Evolutionary conservation across 1,140 invertebrate species (phyloP), one percentile per base, ranked within the genome.

Genomic region (Hormaphis cornu): DNA sequence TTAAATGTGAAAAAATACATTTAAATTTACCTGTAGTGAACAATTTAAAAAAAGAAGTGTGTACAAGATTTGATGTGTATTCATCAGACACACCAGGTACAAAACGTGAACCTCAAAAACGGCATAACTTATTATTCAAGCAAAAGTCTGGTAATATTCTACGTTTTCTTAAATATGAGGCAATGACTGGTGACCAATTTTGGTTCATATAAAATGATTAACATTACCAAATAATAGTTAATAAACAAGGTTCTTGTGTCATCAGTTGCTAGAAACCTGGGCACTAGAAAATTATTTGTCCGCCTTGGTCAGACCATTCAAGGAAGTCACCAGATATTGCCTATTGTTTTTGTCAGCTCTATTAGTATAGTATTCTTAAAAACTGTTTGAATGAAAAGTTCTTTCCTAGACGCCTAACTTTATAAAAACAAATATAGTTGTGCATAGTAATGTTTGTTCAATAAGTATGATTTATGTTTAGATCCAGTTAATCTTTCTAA

Each of bases 1-100:
- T n/a, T 7, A 66, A 2, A 20, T 66, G 61, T 26, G 61, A 50
- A 66, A 66, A 66, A 66, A 3, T 35, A 22, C 44, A 35, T 50
- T n/a, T 35, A 12, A 28, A 66, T 50, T 22, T 66, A 24, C 20
- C 44, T 24, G 35, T 30, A 22, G n/a, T 30, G 16, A 66, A 66
- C 16, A 66, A 66, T 33, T 35, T 66, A 16, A 12, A 50, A 16
- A 50, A 50, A 48, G 18, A 35, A 26, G 12, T 10, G n/a, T n/a
- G n/a, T n/a, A n/a, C n/a, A n/a, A n/a, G n/a, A 1, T 9, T 16
- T 37, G 12, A 46, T 1, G 14, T n/a, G 12, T n/a, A 16, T 0
- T 24, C 30, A 3, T 30, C 18, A 33, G 7, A 6, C 1, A 46
- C 12, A 10, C 4, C 4, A 8, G 33, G 9, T 46, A 24, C 40